Conservation (phyloP, 2,113 vertebrate genomes). For the Alces alces region DNA sequence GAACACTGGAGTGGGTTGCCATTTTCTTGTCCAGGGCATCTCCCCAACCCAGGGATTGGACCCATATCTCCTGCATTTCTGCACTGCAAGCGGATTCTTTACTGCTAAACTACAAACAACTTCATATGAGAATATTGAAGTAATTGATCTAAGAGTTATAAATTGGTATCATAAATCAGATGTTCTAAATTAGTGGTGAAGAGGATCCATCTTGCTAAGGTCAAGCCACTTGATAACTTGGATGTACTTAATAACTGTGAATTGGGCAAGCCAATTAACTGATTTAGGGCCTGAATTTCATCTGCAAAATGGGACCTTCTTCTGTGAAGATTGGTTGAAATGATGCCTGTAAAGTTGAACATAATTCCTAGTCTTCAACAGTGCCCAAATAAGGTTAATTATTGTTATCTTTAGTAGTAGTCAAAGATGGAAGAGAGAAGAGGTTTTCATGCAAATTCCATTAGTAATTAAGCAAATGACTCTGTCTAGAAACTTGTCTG, state of each 20-base stretch:
- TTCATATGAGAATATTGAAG: not conserved
- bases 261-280: not conserved
- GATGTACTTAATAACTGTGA: not conserved
- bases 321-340: not conserved
- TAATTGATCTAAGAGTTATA: not conserved
- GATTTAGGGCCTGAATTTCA: not conserved
- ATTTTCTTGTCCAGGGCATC: not conserved
- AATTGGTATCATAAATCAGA: not conserved
- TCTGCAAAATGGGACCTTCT: not conserved
- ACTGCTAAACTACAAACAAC: not conserved
- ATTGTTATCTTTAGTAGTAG: not conserved
- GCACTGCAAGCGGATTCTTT: not conserved
- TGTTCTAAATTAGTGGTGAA: not conserved
- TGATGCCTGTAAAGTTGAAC: not conserved
- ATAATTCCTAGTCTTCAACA: not conserved
- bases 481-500: not conserved
- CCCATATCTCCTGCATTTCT: not conserved
- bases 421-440: not conserved
- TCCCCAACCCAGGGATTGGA: not conserved
- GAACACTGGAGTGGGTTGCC: not conserved
- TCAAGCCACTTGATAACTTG: not conserved
- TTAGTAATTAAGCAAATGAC: not conserved
- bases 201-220: not conserved
- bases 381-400: not conserved
- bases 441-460: not conserved